These are phyloP conservation scores for Crypturellus undulatus DNA, from an alignment of 2,113 vertebrate species.

Conservation along the genomic window DNA sequence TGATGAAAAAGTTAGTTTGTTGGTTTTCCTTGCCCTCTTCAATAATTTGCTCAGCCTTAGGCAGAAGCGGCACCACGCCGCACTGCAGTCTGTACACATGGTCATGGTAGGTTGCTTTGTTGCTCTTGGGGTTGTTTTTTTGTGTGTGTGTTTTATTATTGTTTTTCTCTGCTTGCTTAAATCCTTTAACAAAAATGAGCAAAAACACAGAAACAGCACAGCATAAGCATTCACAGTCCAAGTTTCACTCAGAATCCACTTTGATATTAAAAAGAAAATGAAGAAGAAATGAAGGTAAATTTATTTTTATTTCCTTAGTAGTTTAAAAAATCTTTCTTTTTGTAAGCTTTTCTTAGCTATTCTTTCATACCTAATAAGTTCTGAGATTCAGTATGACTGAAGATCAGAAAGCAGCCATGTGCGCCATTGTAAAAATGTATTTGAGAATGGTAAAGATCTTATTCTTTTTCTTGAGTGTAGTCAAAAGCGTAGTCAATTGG, in stretches of 20 bases:
- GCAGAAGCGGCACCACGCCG: neutral
- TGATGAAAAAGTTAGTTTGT: neutral
- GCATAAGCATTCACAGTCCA: neutral
- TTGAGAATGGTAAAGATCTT: neutral
- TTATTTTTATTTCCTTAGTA: neutral
- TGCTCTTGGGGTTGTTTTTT: neutral
- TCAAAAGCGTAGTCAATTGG: neutral
- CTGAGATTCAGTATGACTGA: neutral
- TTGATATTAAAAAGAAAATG: neutral
- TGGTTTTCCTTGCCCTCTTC: neutral
- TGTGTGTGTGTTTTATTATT: neutral
- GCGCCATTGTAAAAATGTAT: neutral
- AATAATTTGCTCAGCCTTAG: accelerated
- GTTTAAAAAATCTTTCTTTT: neutral
- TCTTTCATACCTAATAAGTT: neutral
- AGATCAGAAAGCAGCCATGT: neutral
- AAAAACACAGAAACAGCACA: neutral
- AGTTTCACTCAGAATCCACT: neutral
- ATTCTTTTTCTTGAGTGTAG: neutral
- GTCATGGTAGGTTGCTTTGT: neutral
- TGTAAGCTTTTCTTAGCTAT: neutral
- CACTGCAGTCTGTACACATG: neutral
- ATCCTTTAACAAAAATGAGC: neutral
- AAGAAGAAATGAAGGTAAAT: neutral
- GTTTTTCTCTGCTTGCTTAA: neutral